Conservation (phyloP, 2,888 invertebrate species). For the Pegoplata infirma region DNA sequence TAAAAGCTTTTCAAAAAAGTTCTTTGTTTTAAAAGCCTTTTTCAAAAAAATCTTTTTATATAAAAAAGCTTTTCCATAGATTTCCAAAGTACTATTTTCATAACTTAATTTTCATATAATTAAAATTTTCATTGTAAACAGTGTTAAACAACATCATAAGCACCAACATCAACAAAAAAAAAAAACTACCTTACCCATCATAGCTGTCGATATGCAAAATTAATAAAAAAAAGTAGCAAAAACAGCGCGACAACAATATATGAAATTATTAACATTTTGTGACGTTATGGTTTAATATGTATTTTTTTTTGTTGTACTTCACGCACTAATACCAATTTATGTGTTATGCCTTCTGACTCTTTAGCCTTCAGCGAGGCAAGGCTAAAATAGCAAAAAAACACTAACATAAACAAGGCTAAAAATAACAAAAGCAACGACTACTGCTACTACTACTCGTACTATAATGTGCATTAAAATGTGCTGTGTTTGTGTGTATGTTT, state of each 20-base stretch:
- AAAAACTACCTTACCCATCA: slow-evolving; percentile 12
- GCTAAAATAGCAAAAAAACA: slow-evolving; percentile 14
- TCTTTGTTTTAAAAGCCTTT: no score
- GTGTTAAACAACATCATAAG: no score
- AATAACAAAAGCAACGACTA: slow-evolving; percentile 37
- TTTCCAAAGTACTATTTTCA: no score
- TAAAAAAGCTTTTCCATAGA: no score
- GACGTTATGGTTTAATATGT: slow-evolving; percentile 27
- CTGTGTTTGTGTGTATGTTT: neutral
- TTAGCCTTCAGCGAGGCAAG: slow-evolving; percentile 26
- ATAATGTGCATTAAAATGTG: slow-evolving; percentile 12
- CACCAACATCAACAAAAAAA: neutral
- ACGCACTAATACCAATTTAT: slow-evolving; percentile 70
- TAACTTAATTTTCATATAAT: no score
- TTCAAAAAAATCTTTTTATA: no score
- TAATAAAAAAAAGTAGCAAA: neutral
- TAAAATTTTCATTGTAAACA: no score
- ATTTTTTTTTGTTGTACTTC: slow-evolving; percentile 25
- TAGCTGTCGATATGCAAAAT: slow-evolving; percentile 25
- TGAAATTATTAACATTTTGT: slow-evolving; percentile 36
- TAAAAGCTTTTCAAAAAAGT: no score
- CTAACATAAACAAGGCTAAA: slow-evolving; percentile 30
- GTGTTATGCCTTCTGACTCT: slow-evolving; percentile 42
- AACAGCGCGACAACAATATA: slow-evolving; percentile 4
- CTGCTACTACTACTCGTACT: no score